A percentile compares a stretch with the other conserved stretches of the same genome.
Conservation (phyloP, 1,140 invertebrate genomes). For the Ctenoplectra terminalis region DNA sequence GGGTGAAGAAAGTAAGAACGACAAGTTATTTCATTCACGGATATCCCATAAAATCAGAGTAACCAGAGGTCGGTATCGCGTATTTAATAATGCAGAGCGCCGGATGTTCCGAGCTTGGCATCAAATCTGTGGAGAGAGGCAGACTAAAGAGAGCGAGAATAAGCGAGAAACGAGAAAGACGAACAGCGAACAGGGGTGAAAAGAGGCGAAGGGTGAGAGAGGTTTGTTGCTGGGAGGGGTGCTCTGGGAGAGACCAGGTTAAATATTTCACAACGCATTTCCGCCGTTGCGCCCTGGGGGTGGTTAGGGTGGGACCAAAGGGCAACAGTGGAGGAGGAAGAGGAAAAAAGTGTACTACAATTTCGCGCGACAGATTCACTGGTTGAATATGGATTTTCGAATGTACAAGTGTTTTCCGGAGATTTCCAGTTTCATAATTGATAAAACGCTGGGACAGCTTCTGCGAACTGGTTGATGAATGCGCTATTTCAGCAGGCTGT, state of each 20-base stretch:
- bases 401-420: conserved; percentile 35
- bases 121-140: conserved; percentile 46
- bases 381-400: conserved; percentile 64
- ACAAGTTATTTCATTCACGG: conserved; percentile 83
- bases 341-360: conserved; percentile 71
- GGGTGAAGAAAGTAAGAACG: conserved; percentile 32
- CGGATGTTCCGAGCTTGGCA: conserved; percentile 78
- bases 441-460: conserved; percentile 31
- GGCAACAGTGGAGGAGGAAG: conserved; percentile 44
- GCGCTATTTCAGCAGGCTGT: not conserved
- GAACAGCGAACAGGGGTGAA: conserved; percentile 18
- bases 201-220: conserved; percentile 46
- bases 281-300: conserved; percentile 75
- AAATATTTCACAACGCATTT: conserved; percentile 83
- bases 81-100: conserved; percentile 82
- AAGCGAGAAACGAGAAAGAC: conserved; percentile 30
- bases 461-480: not conserved
- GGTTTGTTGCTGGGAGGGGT: conserved; percentile 57
- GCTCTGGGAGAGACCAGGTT: conserved; percentile 77
- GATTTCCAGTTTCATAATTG: conserved; percentile 51
- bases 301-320: conserved; percentile 69
- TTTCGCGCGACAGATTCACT: conserved; percentile 76
- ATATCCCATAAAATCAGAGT: conserved; percentile 82
- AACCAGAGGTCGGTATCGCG: conserved; percentile 78
- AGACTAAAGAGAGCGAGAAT: conserved; percentile 17